Evolutionary conservation across 1,140 invertebrate species (phyloP).

Genomic region (Ostrea denselamellosa): DNA sequence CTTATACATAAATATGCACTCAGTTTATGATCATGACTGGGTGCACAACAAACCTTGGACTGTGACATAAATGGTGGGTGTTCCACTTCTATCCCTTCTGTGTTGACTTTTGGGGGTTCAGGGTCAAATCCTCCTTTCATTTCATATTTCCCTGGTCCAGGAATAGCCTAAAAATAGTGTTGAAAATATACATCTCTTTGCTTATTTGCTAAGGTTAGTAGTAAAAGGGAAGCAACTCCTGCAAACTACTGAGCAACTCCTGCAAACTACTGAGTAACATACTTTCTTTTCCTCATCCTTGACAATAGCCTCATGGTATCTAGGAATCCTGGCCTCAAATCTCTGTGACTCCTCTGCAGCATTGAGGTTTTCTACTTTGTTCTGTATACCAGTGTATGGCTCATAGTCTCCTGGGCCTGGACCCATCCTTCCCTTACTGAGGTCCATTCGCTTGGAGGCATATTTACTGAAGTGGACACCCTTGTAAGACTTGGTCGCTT

Average conservation of each 20-base stretch:
- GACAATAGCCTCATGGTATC: constrained; percentile 76
- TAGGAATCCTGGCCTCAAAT: constrained; percentile 74
- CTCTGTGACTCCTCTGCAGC: constrained; percentile 64
- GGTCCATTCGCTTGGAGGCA: constrained; percentile 71
- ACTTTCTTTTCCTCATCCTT: constrained; percentile 77
- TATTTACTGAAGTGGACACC: constrained; percentile 77
- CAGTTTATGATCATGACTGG: neutral
- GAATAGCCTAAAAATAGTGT: constrained; percentile 68
- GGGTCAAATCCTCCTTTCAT: constrained; percentile 74
- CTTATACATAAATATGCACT: too few species aligned
- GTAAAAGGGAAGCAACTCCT: constrained; percentile 45
- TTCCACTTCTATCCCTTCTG: constrained; percentile 77
- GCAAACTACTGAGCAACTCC: constrained; percentile 41
- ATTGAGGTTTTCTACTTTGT: constrained; percentile 73
- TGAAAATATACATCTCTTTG: constrained; percentile 7
- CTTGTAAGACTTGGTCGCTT: constrained; percentile 72
- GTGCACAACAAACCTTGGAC: constrained; percentile 70
- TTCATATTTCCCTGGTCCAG: constrained; percentile 78
- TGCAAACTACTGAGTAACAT: constrained; percentile 42
- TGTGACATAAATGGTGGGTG: constrained; percentile 78
- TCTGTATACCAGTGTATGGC: constrained; percentile 61
- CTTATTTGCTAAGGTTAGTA: neutral
- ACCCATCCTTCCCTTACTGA: constrained; percentile 68
- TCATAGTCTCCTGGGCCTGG: constrained; percentile 79
- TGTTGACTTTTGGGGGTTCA: constrained; percentile 72